A percentile compares a stretch with the other conserved stretches of the same genome.
phyloP scores from a whole-genome alignment of 2,797 vertebrate species.

The Epinephelus coioides region DNA sequence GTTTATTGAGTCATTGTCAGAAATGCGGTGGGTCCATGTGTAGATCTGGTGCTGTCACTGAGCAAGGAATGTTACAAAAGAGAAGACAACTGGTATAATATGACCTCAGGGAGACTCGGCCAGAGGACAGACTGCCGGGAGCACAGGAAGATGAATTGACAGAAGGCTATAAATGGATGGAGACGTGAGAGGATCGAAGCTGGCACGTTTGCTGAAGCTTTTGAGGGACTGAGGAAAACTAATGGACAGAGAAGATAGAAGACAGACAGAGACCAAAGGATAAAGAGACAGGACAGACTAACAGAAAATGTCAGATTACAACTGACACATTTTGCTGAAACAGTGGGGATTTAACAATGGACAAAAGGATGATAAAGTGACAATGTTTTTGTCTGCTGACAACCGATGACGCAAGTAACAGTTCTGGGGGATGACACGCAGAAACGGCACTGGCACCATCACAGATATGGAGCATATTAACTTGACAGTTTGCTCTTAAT shows the following conservation, averaged over 20 bases:
- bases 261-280: slow-evolving; percentile 19
- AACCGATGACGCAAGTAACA: slow-evolving; percentile 42
- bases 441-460: slow-evolving; percentile 38
- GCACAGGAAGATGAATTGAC: slow-evolving; percentile 38
- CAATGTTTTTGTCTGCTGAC: slow-evolving; percentile 11
- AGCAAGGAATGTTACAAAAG: slow-evolving; percentile 44
- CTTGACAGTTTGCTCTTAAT: slow-evolving; percentile 48
- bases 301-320: slow-evolving; percentile 9
- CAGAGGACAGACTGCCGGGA: slow-evolving; percentile 38
- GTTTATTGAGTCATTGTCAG: slow-evolving; percentile 73
- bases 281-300: neutral
- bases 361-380: slow-evolving; percentile 34
- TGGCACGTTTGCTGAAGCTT: slow-evolving; percentile 45
- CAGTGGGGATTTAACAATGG: slow-evolving; percentile 12
- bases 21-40: slow-evolving; percentile 78
- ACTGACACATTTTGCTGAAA: slow-evolving; percentile 12
- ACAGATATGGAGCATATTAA: slow-evolving; percentile 48
- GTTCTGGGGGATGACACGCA: slow-evolving; percentile 36
- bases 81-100: slow-evolving; percentile 19
- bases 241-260: slow-evolving; percentile 31
- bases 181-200: slow-evolving; percentile 14
- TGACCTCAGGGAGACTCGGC: slow-evolving; percentile 17
- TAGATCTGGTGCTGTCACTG: slow-evolving; percentile 61
- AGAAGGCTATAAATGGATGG: slow-evolving; percentile 45
- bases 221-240: slow-evolving; percentile 43